These are phyloP conservation scores for Sussaba pulchella DNA, from an alignment of 2,888 invertebrate genomes.

Conservation along the genomic window DNA sequence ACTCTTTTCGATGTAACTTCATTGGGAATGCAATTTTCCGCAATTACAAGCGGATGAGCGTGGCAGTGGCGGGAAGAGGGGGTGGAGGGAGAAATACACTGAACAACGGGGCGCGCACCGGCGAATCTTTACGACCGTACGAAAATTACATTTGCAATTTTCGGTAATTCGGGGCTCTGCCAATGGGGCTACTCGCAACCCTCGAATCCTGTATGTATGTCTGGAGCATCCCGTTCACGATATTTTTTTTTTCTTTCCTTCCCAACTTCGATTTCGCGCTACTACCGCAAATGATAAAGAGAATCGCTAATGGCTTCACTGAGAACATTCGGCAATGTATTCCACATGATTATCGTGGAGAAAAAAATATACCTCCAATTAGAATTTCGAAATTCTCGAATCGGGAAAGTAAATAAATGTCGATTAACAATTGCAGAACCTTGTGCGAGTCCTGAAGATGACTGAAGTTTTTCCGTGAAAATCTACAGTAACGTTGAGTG, in stretches of 20 bases:
- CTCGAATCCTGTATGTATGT: conserved; percentile 14
- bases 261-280: background rate
- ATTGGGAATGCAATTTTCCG: conserved; percentile 79
- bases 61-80: conserved; percentile 51
- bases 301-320: no score
- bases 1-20: conserved; percentile 74
- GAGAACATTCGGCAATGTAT: no score
- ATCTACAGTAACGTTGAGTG: background rate
- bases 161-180: conserved; percentile 57
- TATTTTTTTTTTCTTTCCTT: background rate
- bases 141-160: conserved; percentile 74
- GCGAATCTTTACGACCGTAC: conserved; percentile 73
- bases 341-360: no score
- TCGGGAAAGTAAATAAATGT: no score
- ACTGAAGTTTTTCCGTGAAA: background rate
- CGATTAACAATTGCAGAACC: background rate
- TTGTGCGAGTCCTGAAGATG: background rate
- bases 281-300: background rate
- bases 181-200: background rate
- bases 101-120: conserved; percentile 39
- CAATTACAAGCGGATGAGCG: conserved; percentile 77
- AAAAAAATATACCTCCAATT: no score
- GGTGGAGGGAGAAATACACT: conserved; percentile 63
- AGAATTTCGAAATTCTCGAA: no score
- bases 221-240: background rate